Conservation (phyloP, 2,888 invertebrate genomes). For the Leptodirus hochenwartii region DNA sequence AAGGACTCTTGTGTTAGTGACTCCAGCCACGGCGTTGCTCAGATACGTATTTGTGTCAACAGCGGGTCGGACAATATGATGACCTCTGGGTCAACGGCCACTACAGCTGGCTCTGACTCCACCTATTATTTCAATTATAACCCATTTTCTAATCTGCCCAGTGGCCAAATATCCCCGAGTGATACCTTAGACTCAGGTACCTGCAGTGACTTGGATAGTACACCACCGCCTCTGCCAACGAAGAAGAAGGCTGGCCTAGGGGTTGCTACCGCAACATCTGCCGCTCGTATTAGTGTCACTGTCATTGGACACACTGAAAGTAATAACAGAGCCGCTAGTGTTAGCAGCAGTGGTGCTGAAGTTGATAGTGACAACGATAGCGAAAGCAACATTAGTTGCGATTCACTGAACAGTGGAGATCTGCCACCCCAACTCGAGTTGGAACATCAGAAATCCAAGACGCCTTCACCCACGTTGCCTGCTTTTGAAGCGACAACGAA, state of each 20-base stretch:
- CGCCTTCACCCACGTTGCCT: constrained; percentile 18
- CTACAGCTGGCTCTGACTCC: no score
- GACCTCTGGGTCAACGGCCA: no score
- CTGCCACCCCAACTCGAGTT: constrained; percentile 24
- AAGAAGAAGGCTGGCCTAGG: constrained; percentile 29
- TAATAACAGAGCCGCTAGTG: constrained; percentile 34
- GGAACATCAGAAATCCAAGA: constrained; percentile 27
- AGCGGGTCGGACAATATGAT: no score
- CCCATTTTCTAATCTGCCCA: constrained; percentile 50
- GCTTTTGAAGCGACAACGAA: constrained; percentile 18
- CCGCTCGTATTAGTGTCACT: constrained; percentile 29
- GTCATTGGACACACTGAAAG: constrained; percentile 32
- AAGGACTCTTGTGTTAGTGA: no score
- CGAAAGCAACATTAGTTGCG: constrained; percentile 59
- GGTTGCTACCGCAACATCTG: no score
- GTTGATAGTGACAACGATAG: constrained; percentile 48
- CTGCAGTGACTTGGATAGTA: constrained; percentile 65
- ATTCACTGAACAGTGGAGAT: constrained; percentile 61
- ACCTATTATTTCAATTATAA: no score
- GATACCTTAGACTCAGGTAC: constrained; percentile 73
- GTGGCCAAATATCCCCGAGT: constrained; percentile 67
- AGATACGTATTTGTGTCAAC: constrained; percentile 5
- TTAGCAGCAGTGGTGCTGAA: constrained; percentile 43
- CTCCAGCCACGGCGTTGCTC: constrained; percentile 5
- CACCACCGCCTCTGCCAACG: constrained; percentile 47